Evolutionary conservation across 1,140 invertebrate species (phyloP).

Genomic region (Dolichoris vasculosae): DNA sequence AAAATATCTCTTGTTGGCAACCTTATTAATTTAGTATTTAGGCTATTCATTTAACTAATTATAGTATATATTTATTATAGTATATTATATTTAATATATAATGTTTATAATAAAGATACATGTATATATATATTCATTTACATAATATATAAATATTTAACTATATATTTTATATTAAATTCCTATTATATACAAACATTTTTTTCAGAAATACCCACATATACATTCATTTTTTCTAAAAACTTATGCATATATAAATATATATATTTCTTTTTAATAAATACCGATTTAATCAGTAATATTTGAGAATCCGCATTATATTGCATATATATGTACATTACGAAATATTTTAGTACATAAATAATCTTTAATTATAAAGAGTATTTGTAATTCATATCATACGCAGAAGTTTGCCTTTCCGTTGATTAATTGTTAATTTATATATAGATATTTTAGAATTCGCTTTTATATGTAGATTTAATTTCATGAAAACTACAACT

Average conservation of each 20-base stretch:
- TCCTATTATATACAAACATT: neutral
- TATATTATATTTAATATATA: constrained; percentile 5
- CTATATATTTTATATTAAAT: neutral
- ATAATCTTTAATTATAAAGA: neutral
- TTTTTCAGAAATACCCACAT: neutral
- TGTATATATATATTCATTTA: neutral
- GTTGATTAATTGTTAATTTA: no score
- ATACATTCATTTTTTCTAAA: neutral
- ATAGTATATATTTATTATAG: neutral
- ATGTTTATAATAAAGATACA: neutral
- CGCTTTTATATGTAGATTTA: neutral
- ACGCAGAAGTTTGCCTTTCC: neutral
- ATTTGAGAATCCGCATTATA: neutral
- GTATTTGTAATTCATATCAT: neutral
- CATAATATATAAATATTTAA: neutral
- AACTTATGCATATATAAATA: neutral
- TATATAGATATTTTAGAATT: neutral
- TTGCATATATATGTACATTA: neutral
- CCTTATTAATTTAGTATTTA: no score
- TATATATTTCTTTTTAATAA: neutral
- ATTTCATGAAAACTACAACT: neutral
- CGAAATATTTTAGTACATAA: neutral
- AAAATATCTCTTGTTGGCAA: no score
- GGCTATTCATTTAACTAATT: neutral
- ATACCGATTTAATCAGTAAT: neutral